Evolutionary conservation across 2,113 vertebrate species (phyloP).

Genomic region (Ptyas mucosa): DNA sequence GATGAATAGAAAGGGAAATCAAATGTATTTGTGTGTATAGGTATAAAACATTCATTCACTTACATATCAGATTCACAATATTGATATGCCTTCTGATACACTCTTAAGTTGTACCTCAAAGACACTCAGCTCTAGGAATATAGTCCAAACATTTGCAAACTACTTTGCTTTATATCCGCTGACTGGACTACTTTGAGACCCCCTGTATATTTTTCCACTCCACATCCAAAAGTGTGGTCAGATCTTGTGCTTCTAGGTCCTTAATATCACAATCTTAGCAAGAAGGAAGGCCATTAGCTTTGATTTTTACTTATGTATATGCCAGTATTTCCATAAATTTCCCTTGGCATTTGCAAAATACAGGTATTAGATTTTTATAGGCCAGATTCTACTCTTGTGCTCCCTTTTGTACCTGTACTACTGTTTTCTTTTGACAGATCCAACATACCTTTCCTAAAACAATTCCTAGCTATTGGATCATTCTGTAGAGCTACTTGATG

Average conservation of each 20-base stretch:
- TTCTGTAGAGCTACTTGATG: background rate
- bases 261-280: background rate
- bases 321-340: background rate
- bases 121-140: background rate
- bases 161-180: background rate
- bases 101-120: background rate
- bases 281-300: background rate
- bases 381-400: background rate
- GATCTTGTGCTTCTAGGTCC: background rate
- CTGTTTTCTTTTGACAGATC: background rate
- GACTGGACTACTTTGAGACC: background rate
- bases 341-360: background rate
- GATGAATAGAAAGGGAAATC: background rate
- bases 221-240: background rate
- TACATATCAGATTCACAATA: background rate
- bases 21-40: background rate
- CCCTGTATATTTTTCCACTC: background rate
- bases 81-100: background rate
- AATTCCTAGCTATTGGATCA: background rate
- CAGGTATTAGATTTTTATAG: background rate
- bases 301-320: background rate
- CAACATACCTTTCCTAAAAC: background rate
- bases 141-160: background rate
- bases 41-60: background rate
- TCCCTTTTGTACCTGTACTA: background rate